A percentile compares a stretch with the other conserved stretches of the same genome.
Evolutionary conservation across 1,140 invertebrate genomes (phyloP).

Genomic region (Nixonia krombeini): DNA sequence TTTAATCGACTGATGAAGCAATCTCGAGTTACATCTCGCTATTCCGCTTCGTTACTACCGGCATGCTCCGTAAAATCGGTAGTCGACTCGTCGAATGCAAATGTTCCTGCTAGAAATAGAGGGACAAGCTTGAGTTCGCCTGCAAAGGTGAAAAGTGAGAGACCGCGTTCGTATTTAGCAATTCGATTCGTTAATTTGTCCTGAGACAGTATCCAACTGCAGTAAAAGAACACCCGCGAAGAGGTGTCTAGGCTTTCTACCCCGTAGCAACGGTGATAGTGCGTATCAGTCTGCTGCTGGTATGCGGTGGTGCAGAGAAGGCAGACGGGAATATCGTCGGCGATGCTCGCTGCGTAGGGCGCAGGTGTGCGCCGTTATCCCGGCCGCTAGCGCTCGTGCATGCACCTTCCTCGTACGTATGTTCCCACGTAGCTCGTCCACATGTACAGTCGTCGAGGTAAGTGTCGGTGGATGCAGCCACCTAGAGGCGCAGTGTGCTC

Average conservation of each 20-base stretch:
- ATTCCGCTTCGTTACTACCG: too few relatives aligned
- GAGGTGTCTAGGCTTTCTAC: background rate
- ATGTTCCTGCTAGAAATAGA: too few relatives aligned
- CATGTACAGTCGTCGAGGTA: conserved; percentile 16
- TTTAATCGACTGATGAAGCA: too few relatives aligned
- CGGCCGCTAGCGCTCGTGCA: conserved; percentile 48
- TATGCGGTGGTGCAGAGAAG: conserved; percentile 1
- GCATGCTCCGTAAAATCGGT: too few relatives aligned
- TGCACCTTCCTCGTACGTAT: conserved; percentile 41
- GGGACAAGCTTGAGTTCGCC: too few relatives aligned
- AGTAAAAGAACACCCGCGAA: background rate
- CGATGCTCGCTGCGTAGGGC: conserved; percentile 37
- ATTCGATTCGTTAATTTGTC: too few relatives aligned
- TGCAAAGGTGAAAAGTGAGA: too few relatives aligned
- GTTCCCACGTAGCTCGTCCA: conserved; percentile 27
- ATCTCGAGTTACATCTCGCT: too few relatives aligned
- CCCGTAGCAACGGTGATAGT: too few relatives aligned
- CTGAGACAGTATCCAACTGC: too few relatives aligned
- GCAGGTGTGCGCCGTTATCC: conserved; percentile 55
- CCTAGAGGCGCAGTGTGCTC: conserved; percentile 20
- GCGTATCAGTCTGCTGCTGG: conserved; percentile 3
- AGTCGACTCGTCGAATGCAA: too few relatives aligned
- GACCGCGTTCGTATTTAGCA: too few relatives aligned
- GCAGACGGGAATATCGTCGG: conserved; percentile 10
- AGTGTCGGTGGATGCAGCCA: conserved; percentile 23